A percentile compares a stretch with the other conserved stretches of the same genome.
These are phyloP conservation scores for Phaenicophaeus curvirostris DNA, from an alignment of 2,797 vertebrate genomes.

Conservation along the genomic window DNA sequence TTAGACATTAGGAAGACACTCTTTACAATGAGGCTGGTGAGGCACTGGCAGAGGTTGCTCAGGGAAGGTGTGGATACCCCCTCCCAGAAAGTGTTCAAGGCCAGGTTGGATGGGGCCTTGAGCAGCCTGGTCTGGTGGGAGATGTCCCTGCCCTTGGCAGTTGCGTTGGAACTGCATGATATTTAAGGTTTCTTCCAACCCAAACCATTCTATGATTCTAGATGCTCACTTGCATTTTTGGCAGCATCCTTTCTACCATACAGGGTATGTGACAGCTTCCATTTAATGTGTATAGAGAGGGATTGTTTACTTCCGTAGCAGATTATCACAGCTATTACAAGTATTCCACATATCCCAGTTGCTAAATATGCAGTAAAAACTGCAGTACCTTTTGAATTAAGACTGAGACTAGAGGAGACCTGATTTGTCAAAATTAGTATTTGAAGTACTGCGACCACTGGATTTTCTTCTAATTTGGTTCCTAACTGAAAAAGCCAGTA, in stretches of 20 bases:
- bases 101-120: too few species aligned
- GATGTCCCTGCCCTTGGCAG: too few species aligned
- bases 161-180: too few species aligned
- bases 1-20: too few species aligned
- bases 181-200: too few species aligned
- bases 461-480: background rate
- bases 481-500: background rate
- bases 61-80: too few species aligned
- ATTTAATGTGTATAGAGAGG: background rate
- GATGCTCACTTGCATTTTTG: background rate
- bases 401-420: background rate
- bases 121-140: too few species aligned
- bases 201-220: too few species aligned
- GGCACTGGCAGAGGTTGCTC: too few species aligned
- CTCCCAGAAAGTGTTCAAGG: too few species aligned
- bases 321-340: background rate
- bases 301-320: background rate
- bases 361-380: background rate
- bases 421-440: background rate
- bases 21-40: too few species aligned
- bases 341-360: background rate
- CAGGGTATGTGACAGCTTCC: background rate
- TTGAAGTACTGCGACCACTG: background rate
- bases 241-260: background rate
- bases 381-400: background rate